Evolutionary conservation across 2,113 vertebrate species (phyloP).

Genomic region (Fregetta grallaria): DNA sequence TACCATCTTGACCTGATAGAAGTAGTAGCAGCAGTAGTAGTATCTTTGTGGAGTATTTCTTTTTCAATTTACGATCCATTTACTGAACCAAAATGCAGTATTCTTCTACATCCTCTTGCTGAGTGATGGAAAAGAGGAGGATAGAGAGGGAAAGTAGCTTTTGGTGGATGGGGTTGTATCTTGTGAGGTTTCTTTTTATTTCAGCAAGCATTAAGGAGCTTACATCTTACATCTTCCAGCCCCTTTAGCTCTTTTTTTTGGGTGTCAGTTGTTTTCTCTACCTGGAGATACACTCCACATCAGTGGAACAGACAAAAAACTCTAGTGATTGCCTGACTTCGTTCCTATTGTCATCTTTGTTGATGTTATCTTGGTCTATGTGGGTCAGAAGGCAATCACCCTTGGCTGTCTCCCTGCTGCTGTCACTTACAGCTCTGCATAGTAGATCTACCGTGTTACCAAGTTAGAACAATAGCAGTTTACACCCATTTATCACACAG

Average conservation of each 20-base stretch:
- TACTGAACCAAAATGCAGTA: neutral
- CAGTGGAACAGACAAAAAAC: neutral
- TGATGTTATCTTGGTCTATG: constrained; percentile 11
- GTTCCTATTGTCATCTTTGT: neutral
- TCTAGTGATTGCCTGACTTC: neutral
- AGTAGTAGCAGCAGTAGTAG: neutral
- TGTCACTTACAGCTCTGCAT: neutral
- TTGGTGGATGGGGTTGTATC: neutral
- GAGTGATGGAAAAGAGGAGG: neutral
- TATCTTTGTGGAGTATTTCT: neutral
- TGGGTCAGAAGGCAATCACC: neutral
- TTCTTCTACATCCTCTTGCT: neutral
- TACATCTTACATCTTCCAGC: neutral
- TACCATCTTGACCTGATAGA: neutral
- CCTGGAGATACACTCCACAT: neutral
- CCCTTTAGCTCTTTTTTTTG: neutral
- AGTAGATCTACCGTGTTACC: neutral
- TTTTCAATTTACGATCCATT: neutral
- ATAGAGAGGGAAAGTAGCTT: neutral
- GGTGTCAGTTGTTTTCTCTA: neutral
- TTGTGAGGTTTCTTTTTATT: neutral
- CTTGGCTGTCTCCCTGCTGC: neutral
- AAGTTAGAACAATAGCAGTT: constrained; percentile 22
- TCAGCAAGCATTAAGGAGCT: neutral
- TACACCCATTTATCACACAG: constrained; percentile 17